phyloP scores from a whole-genome alignment of 1,140 invertebrate genomes.

The Drosophila rufa region DNA sequence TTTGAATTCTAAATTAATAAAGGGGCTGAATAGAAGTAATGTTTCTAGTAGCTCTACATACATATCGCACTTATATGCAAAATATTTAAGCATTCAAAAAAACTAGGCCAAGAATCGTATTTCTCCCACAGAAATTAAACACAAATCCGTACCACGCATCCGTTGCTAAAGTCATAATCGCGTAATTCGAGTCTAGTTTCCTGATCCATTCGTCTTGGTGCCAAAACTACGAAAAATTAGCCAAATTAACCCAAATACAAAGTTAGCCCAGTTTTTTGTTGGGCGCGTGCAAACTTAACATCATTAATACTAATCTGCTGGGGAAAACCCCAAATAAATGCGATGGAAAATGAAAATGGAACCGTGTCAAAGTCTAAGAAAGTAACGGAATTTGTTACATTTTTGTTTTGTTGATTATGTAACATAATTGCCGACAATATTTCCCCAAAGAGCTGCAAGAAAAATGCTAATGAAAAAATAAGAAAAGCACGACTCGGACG shows the following conservation, averaged over 20 bases:
- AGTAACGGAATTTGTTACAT: constrained; percentile 41
- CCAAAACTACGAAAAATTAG: constrained; percentile 40
- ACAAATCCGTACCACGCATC: constrained; percentile 4
- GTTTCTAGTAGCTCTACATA: neutral
- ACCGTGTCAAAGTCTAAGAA: constrained; percentile 52
- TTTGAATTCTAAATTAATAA: neutral
- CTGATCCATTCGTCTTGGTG: constrained; percentile 41
- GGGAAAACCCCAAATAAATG: constrained; percentile 29
- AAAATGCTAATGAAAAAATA: constrained; percentile 73
- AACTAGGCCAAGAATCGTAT: neutral
- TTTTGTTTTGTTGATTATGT: constrained; percentile 58
- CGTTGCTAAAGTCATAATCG: constrained; percentile 44
- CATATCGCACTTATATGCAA: neutral
- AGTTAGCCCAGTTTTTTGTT: constrained; percentile 20
- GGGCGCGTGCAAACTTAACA: constrained; percentile 67
- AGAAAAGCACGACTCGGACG: constrained; percentile 25
- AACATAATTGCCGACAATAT: constrained; percentile 78
- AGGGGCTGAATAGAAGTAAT: too few species aligned
- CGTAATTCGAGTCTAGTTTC: constrained; percentile 34
- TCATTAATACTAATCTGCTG: constrained; percentile 67
- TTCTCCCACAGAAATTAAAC: neutral
- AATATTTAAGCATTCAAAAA: neutral
- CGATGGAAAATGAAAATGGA: constrained; percentile 30
- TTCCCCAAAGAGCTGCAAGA: constrained; percentile 61
- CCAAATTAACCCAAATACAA: constrained; percentile 64